Evolutionary conservation across 1,140 invertebrate species (phyloP).

Genomic region (Temnothorax longispinosus): DNA sequence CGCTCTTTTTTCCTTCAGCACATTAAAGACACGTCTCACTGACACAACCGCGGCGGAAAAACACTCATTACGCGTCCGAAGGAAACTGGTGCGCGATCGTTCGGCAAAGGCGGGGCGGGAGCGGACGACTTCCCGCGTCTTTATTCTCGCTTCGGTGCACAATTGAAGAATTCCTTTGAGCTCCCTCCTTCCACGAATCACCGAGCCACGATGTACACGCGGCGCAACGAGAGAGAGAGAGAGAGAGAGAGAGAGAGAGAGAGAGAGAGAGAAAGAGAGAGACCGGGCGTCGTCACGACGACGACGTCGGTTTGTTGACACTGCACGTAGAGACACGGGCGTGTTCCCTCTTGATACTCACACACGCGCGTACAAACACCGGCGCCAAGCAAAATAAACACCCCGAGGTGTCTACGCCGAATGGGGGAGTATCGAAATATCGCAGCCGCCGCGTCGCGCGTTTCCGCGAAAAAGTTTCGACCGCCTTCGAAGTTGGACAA

Average conservation of each 20-base stretch:
- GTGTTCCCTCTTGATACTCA: background rate
- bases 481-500: slow-evolving; percentile 7
- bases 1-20: background rate
- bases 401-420: background rate
- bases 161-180: slow-evolving; percentile 50
- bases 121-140: slow-evolving; percentile 13
- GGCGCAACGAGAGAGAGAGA: background rate
- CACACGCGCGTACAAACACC: background rate
- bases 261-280: background rate
- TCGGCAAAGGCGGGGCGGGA: background rate
- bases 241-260: slow-evolving; percentile 13
- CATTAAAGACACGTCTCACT: slow-evolving; percentile 32
- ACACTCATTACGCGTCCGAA: slow-evolving; percentile 36
- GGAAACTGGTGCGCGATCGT: slow-evolving; percentile 35
- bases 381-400: slow-evolving; percentile 27
- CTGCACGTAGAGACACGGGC: slow-evolving; percentile 14
- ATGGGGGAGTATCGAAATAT: slow-evolving; percentile 9
- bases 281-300: slow-evolving; percentile 21
- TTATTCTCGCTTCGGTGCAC: slow-evolving; percentile 36
- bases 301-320: slow-evolving; percentile 43
- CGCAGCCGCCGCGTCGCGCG: background rate
- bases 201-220: slow-evolving; percentile 31
- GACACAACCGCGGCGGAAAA: slow-evolving; percentile 4
- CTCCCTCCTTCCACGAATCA: slow-evolving; percentile 28
- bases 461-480: slow-evolving; percentile 24